phyloP scores from a whole-genome alignment of 2,797 vertebrate species.

The Platyrinchus mystaceus region DNA sequence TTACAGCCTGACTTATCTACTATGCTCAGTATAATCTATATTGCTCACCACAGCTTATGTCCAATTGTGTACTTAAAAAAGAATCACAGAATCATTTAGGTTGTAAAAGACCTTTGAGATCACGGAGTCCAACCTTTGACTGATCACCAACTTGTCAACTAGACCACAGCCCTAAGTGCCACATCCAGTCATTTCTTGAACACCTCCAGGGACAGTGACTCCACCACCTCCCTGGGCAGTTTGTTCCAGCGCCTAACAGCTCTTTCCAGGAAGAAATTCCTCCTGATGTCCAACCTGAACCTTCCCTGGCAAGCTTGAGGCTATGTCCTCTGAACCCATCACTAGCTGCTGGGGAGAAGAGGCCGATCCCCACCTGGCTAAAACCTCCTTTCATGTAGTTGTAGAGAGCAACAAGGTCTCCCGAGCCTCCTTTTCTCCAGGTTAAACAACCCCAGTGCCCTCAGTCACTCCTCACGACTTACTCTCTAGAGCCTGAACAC shows the following conservation, averaged over 20 bases:
- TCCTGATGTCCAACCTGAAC: not conserved
- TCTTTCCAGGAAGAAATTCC: not conserved
- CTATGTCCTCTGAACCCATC: not conserved
- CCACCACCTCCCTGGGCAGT: not conserved
- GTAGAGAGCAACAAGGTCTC: not conserved
- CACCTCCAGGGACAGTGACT: not conserved
- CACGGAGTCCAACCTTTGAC: not conserved
- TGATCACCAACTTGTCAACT: not conserved
- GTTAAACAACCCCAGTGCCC: not conserved
- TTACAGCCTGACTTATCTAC: not conserved
- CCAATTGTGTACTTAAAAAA: not conserved
- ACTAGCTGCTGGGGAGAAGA: not conserved
- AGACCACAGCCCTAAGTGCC: not conserved
- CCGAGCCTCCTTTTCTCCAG: not conserved
- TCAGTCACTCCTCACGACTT: not conserved
- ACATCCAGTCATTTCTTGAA: not conserved
- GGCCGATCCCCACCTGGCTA: not conserved
- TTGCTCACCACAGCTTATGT: not conserved
- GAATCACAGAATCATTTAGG: not conserved
- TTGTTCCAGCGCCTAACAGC: not conserved
- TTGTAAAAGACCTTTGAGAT: not conserved
- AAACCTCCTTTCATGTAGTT: not conserved
- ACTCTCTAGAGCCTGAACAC: not conserved
- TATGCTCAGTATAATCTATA: not conserved
- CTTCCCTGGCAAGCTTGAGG: not conserved